These are phyloP conservation scores for Hesperia comma DNA, from an alignment of 2,888 invertebrate genomes.

Conservation along the genomic window DNA sequence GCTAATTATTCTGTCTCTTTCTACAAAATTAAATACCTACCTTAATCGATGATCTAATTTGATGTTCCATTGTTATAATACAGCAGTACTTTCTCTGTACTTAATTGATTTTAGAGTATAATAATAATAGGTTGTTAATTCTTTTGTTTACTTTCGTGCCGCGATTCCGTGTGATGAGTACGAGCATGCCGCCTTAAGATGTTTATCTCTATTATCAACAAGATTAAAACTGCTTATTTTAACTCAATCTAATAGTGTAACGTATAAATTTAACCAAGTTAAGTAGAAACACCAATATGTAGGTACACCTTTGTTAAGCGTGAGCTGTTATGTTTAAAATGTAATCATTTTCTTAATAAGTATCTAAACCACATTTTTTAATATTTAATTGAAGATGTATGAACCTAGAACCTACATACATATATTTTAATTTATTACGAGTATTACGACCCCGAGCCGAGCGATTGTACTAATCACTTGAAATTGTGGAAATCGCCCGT, in stretches of 20 bases:
- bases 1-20: not conserved
- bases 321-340: too few relatives aligned
- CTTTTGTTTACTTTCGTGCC: not conserved
- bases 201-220: conserved; percentile 22
- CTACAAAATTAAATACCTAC: not conserved
- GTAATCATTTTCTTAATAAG: too few relatives aligned
- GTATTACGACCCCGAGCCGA: too few relatives aligned
- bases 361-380: too few relatives aligned
- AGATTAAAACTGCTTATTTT: conserved; percentile 28
- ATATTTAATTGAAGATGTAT: too few relatives aligned
- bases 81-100: not conserved
- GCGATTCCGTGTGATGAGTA: not conserved
- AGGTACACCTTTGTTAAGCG: too few relatives aligned
- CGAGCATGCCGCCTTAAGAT: conserved; percentile 5
- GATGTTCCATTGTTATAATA: not conserved
- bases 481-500: too few relatives aligned
- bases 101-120: too few relatives aligned
- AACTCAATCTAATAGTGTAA: conserved; percentile 12
- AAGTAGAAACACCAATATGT: not conserved
- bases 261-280: conserved; percentile 44
- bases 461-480: too few relatives aligned
- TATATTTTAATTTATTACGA: too few relatives aligned
- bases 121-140: too few relatives aligned
- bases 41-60: not conserved
- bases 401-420: too few relatives aligned